Conservation (phyloP, 2,888 invertebrate genomes). For the Acanthosepion esculentum region DNA sequence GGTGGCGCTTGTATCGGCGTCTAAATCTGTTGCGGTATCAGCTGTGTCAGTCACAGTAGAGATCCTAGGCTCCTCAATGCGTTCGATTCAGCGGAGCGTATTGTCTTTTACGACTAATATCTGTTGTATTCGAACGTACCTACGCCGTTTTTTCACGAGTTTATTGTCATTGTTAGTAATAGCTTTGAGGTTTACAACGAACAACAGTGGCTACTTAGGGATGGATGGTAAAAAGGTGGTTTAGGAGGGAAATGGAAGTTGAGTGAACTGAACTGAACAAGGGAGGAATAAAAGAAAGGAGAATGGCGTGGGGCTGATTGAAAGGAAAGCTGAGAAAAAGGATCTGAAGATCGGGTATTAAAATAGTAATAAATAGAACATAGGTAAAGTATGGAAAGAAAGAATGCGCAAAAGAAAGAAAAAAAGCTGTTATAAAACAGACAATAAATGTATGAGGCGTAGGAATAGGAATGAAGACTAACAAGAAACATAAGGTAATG, state of each 20-base stretch:
- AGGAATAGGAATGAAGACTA: no score
- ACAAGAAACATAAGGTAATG: no score
- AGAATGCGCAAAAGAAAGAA: no score
- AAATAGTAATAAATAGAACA: no score
- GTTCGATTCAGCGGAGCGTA: conserved; percentile 4
- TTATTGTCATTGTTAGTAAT: neutral
- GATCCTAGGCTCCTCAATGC: neutral
- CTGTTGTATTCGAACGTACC: neutral
- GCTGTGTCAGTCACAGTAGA: neutral
- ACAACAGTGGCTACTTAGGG: neutral
- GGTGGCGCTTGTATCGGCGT: neutral
- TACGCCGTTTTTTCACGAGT: neutral
- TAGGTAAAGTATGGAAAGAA: no score
- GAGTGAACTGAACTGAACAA: no score
- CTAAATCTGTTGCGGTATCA: neutral
- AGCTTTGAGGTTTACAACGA: neutral
- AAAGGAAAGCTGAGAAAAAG: neutral
- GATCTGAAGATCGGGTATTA: no score
- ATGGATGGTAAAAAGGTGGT: neutral
- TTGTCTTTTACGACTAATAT: conserved; percentile 22
- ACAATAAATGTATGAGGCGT: no score
- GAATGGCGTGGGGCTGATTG: neutral
- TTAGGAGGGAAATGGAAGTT: neutral
- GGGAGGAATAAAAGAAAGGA: neutral
- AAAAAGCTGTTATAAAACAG: no score